phyloP scores from a whole-genome alignment of 2,888 invertebrate species.

The Dynastes tityus region DNA sequence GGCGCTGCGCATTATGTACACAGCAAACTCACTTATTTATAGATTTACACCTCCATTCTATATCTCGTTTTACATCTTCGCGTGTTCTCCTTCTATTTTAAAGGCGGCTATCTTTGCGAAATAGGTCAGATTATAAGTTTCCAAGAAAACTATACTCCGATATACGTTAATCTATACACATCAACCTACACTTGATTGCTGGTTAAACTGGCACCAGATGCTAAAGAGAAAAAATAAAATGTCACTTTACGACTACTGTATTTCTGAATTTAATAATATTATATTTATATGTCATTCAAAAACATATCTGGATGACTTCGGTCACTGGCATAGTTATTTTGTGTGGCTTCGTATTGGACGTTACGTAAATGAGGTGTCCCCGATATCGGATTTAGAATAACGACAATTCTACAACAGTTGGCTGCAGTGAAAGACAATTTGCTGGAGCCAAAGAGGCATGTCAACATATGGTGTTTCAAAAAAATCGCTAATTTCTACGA shows the following conservation, averaged over 20 bases:
- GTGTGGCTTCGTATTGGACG: no score
- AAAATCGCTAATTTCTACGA: no score
- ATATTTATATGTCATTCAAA: no score
- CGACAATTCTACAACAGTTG: neutral
- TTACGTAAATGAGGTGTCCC: slow-evolving; percentile 1
- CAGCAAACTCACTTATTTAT: neutral
- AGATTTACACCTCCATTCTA: slow-evolving; percentile 10
- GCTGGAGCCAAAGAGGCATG: neutral
- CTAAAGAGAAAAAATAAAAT: no score
- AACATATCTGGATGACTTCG: no score
- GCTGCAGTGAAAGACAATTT: neutral
- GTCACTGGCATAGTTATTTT: no score
- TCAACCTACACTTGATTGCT: no score
- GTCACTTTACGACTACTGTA: no score
- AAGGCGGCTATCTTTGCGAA: neutral
- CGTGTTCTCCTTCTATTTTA: neutral
- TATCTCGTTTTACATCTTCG: slow-evolving; percentile 4
- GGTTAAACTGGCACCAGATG: no score
- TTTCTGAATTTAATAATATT: no score
- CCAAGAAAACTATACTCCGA: neutral
- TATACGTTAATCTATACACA: no score
- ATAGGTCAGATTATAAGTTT: neutral
- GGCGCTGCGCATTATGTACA: no score
- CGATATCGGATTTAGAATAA: neutral
- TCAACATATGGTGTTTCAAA: neutral